Percentiles rank a stretch among this genome's conserved stretches.
These are phyloP conservation scores for Macaca mulatta DNA, from an alignment of 2,113 vertebrate species.

Conservation along the genomic window DNA sequence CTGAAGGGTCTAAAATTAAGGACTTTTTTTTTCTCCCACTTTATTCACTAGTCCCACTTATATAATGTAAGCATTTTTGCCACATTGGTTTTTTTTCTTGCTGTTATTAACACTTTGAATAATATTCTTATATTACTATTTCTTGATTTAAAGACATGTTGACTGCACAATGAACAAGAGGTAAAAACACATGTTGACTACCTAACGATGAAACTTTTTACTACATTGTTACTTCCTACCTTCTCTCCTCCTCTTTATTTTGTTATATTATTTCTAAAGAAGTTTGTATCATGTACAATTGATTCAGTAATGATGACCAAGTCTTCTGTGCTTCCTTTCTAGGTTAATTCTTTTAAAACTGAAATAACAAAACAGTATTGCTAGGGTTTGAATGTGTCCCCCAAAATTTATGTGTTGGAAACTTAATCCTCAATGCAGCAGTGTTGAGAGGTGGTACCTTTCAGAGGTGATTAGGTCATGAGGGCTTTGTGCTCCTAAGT, in stretches of 20 bases:
- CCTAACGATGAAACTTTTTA: not conserved
- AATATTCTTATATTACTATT: not conserved
- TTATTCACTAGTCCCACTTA: not conserved
- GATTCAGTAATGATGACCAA: not conserved
- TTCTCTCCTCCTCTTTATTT: not conserved
- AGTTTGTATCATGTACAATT: not conserved
- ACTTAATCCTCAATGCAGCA: not conserved
- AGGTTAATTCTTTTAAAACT: not conserved
- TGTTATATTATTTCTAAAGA: not conserved
- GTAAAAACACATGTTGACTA: not conserved
- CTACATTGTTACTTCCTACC: not conserved
- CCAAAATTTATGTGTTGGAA: not conserved
- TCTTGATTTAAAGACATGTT: not conserved
- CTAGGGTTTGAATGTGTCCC: not conserved
- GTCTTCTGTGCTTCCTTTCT: not conserved
- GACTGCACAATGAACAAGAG: not conserved
- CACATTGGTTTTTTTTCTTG: not conserved
- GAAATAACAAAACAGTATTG: not conserved
- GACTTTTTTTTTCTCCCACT: not conserved
- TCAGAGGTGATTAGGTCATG: not conserved
- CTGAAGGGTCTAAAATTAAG: not conserved
- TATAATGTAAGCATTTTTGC: not conserved
- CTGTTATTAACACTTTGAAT: not conserved
- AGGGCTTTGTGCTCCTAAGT: not conserved
- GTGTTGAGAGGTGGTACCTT: not conserved